A percentile compares a stretch with the other conserved stretches of the same genome.
These are phyloP conservation scores for Tragulus kanchil DNA, from an alignment of 2,113 vertebrate species.

Conservation along the genomic window DNA sequence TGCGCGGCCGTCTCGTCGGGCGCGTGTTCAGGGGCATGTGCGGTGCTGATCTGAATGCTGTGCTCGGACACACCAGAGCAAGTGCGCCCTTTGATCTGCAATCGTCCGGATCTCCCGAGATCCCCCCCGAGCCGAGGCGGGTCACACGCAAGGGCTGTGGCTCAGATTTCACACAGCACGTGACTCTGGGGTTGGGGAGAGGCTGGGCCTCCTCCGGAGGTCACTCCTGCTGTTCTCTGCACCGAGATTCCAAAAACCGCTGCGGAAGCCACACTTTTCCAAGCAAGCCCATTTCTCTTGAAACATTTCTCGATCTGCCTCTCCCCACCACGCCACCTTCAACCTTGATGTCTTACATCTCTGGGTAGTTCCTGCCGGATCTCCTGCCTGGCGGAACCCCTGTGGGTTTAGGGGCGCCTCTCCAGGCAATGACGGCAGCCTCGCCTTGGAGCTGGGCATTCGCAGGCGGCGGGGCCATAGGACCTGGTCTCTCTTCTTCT, in stretches of 20 bases:
- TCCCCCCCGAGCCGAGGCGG: not conserved
- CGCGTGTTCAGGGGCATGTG: not conserved
- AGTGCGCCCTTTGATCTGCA: conserved; percentile 53
- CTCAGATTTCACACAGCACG: not conserved
- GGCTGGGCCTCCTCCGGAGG: not conserved
- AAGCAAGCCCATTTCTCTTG: conserved; percentile 17
- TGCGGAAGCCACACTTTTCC: conserved; percentile 31
- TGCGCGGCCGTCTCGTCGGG: not conserved
- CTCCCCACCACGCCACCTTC: not conserved
- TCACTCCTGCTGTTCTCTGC: not conserved
- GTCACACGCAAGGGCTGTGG: not conserved
- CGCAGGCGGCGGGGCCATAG: accelerated
- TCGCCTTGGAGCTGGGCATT: not conserved
- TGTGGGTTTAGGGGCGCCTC: not conserved
- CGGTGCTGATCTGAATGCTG: not conserved
- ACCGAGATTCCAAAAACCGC: conserved; percentile 30
- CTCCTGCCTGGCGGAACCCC: not conserved
- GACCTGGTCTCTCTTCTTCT: not conserved
- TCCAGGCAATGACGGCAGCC: accelerated
- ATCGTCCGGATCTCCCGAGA: conserved; percentile 2
- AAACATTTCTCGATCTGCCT: not conserved
- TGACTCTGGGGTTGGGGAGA: not conserved
- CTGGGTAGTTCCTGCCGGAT: not conserved
- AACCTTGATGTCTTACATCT: not conserved
- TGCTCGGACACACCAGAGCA: not conserved